These are phyloP conservation scores for Mustelus asterias DNA, from an alignment of 2,113 vertebrate species.

Conservation along the genomic window DNA sequence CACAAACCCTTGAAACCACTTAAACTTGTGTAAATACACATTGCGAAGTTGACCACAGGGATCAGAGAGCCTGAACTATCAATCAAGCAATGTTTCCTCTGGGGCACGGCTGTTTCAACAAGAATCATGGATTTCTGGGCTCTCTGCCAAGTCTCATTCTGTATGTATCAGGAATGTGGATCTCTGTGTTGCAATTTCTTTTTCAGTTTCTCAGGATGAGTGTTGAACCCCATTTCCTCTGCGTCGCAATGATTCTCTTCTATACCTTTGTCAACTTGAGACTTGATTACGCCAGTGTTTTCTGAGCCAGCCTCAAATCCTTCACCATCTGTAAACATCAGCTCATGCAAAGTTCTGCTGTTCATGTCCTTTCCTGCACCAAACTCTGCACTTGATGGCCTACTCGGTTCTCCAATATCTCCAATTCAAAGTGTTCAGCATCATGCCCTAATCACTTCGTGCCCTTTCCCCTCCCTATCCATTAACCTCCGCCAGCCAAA, in stretches of 20 bases:
- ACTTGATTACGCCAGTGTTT: background rate
- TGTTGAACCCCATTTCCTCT: background rate
- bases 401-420: background rate
- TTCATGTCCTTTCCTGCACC: background rate
- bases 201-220: constrained; percentile 55
- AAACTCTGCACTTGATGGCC: background rate
- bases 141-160: no score
- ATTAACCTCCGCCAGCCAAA: background rate
- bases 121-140: no score
- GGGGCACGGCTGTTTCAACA: no score
- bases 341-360: background rate
- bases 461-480: background rate
- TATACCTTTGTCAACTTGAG: background rate
- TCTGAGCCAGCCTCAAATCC: background rate
- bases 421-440: background rate
- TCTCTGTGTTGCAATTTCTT: constrained; percentile 77
- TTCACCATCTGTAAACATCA: background rate
- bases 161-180: constrained; percentile 50
- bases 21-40: no score
- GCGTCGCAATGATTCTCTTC: background rate
- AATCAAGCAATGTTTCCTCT: no score
- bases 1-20: no score
- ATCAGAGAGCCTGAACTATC: no score
- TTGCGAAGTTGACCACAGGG: no score
- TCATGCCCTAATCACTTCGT: background rate